These are phyloP conservation scores for Pampusana beccarii DNA, from an alignment of 2,113 vertebrate species.

Conservation along the genomic window DNA sequence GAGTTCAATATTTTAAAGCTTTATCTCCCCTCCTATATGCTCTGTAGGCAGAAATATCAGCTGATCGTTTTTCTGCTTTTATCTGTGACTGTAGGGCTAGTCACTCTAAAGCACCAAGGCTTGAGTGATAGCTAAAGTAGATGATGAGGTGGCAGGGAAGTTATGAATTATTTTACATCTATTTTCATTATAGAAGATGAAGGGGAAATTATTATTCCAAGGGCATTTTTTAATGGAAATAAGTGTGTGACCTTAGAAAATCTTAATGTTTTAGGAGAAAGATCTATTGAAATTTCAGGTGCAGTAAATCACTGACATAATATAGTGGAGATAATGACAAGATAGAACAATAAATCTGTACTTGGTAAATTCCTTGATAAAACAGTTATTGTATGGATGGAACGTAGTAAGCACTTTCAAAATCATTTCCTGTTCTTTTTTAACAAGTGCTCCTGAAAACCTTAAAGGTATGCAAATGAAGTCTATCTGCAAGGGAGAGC, in stretches of 20 bases:
- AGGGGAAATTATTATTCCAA: conserved; percentile 55
- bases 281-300: background rate
- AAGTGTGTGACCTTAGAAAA: conserved; percentile 14
- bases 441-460: conserved; percentile 14
- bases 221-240: conserved; percentile 54
- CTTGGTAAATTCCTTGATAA: background rate
- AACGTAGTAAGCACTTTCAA: background rate
- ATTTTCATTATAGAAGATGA: conserved; percentile 32
- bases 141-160: conserved; percentile 13
- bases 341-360: background rate
- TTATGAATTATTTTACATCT: conserved; percentile 60
- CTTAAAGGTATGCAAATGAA: conserved; percentile 51
- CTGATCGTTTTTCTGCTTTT: conserved; percentile 20
- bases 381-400: background rate
- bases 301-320: background rate
- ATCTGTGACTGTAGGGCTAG: conserved; percentile 1
- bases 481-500: conserved; percentile 15
- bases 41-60: conserved; percentile 29
- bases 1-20: background rate
- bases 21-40: background rate
- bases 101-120: background rate
- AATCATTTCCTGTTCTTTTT: background rate
- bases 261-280: conserved; percentile 36
- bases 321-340: background rate
- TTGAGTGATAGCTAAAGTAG: background rate